Evolutionary conservation across 2,113 vertebrate species (phyloP), one percentile per base, ranked within the genome.

Genomic region (Lophura nycthemera): DNA sequence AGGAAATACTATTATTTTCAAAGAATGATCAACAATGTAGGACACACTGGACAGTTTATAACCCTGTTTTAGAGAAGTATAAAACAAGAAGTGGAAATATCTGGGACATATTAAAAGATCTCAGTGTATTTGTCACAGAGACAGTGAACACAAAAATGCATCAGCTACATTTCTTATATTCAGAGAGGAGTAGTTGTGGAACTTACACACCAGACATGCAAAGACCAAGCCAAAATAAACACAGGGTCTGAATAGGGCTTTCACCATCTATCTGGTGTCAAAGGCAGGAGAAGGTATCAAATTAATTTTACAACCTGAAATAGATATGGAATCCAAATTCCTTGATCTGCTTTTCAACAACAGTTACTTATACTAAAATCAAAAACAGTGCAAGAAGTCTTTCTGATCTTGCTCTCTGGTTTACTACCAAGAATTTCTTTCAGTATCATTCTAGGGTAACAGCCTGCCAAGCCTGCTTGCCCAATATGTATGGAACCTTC

Each of bases 171-270:
- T 42, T 74, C 65, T 36, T 6, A 40, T n/a, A 13, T 59, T 70
- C 75, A 64, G 61, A 66, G 87, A 38, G 57, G 89, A 95, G 84
- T 67, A 64, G 66, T 90, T 69, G 47, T 60, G 52, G 38, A 47
- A 42, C 73, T 71, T 65, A 56, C 52, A 40, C 71, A 82, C 36
- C 34, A 87, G 78, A 57, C n/a, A 52, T 14, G 48, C 66, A 57
- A 67, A 87, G 48, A 61, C 25, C 63, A 82, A 82, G 89, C 89
- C 84, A 93, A 95, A 48, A 92, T 38, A 96, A 92, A 95, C 86
- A 96, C 83, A 95, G 89, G 27, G 15, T 54, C 52, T 54, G 25
- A 54, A 30, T 16, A 30, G 52, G 52, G 15, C 52, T 54, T 54
- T 54, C 27, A 29, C 27, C 27, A 54, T 54, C 91, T 89, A 60